Evolutionary conservation across 2,113 vertebrate species (phyloP).

Genomic region (Labeo catla): DNA sequence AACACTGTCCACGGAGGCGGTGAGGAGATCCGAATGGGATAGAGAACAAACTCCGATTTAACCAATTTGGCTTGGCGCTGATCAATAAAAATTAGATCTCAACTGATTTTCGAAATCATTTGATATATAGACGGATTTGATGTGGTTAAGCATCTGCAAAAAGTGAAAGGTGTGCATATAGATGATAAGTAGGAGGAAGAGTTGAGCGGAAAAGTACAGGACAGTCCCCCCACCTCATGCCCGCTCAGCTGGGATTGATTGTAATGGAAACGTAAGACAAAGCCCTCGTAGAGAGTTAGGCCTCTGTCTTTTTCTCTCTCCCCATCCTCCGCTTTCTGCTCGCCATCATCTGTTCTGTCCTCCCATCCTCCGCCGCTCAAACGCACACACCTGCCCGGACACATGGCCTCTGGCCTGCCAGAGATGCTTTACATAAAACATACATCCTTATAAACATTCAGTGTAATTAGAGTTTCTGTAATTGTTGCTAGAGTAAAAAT

Average conservation of each 20-base stretch:
- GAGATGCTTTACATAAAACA: no score
- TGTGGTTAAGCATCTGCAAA: neutral
- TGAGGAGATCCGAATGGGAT: no score
- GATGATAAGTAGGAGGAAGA: slow-evolving; percentile 35
- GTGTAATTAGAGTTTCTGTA: neutral
- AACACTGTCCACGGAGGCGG: slow-evolving; percentile 52
- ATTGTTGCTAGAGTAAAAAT: neutral
- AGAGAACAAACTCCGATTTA: neutral
- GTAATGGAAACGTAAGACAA: slow-evolving; percentile 71
- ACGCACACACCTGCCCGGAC: slow-evolving; percentile 2
- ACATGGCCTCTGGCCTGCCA: neutral
- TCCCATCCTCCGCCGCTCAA: slow-evolving; percentile 37
- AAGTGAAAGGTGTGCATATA: slow-evolving; percentile 15
- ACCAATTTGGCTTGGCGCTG: neutral
- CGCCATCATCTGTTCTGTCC: slow-evolving; percentile 1
- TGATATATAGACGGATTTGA: neutral
- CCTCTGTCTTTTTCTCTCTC: slow-evolving; percentile 25
- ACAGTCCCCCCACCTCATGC: slow-evolving; percentile 64
- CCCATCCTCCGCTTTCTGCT: slow-evolving; percentile 43
- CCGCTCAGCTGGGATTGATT: slow-evolving; percentile 61
- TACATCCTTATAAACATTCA: neutral
- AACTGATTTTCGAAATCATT: neutral
- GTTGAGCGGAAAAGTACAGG: slow-evolving; percentile 74
- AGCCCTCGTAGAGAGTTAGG: slow-evolving; percentile 60
- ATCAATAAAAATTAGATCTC: neutral